Evolutionary conservation across 2,797 vertebrate genomes (phyloP).

Genomic region (Notoglanidium macrostoma): DNA sequence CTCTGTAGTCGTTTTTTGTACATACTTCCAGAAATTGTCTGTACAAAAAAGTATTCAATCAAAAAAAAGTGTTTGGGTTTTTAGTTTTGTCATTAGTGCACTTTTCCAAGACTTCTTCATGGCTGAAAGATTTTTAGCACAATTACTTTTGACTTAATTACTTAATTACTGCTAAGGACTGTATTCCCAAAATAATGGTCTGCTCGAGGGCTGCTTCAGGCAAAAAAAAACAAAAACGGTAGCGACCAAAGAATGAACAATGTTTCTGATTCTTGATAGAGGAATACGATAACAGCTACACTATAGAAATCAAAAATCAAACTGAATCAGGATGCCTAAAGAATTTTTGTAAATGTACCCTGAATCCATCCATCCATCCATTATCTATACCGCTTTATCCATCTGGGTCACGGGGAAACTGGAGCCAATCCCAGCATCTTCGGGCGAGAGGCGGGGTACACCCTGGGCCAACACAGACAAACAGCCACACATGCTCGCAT

Average conservation of each 20-base stretch:
- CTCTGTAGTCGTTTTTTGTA: not conserved
- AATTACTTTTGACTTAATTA: conserved; percentile 15
- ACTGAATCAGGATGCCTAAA: not conserved
- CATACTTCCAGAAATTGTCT: not conserved
- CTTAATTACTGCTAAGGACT: not conserved
- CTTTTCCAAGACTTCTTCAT: not conserved
- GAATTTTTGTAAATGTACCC: not conserved
- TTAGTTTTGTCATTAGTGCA: not conserved
- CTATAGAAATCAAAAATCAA: not conserved
- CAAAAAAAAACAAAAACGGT: no score
- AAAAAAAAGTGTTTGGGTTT: not conserved
- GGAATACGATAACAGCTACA: not conserved
- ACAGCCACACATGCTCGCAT: no score
- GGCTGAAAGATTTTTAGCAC: not conserved
- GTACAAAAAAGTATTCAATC: not conserved
- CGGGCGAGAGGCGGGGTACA: no score
- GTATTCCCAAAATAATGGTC: conserved; percentile 21
- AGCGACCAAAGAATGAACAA: not conserved
- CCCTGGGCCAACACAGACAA: no score
- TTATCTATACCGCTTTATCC: no score
- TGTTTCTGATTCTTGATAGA: not conserved
- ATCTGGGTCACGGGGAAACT: no score
- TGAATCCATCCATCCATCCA: no score
- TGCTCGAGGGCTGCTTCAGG: not conserved
- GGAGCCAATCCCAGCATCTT: no score